Base-by-base conservation (phyloP, 35 echinoderm and acorn worm genomes). In the Stichopus chloronotus region DNA sequence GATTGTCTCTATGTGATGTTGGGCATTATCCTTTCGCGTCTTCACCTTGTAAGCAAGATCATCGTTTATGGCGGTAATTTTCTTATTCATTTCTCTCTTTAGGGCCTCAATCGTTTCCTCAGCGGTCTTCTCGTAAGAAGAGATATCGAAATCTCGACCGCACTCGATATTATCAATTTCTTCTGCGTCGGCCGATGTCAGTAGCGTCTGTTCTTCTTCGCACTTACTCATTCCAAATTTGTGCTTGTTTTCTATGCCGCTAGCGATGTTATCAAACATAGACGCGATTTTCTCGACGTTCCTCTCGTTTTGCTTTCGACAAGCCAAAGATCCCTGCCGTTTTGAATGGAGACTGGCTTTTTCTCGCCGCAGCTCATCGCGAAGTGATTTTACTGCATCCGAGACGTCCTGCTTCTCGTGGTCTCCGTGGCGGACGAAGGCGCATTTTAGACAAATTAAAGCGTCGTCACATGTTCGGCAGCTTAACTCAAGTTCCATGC, bases 361-460 rank as follows among this genome's bases (percentile, higher is more conserved):
- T 25, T 88, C 58, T 20, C 23, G 57, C 8, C 63, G 57, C 25
- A 88, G 58, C 52, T 88, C 86, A 19, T 63, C 86, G 2, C 58
- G 54, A 55, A 89, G 58, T 72, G 60, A 54, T 72, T 24, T 63
- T 59, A 89, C 87, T 3, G 43, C 61, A 9, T 89, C 87, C 5
- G 7, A 16, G 5, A 89, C 61, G 21, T 89, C 87, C 21, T 89
- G 22, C 23, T 89, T 89, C 8, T 89, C 87, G 60, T 89, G 87
- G 11, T 89, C 87, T 11, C 59, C 57, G 21, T 89, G 87, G 59
- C 65, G 22, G 10, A 89, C 61, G 7, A 89, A 72, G 59, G 87
- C 87, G 55, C 87, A 89, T 72, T 89, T 89, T 61, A 89, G n/a
- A 22, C 87, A 89, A 30, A 89, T 89, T 14, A 89, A 72, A 25